Evolutionary conservation across 1,140 invertebrate species (phyloP).

Genomic region (Saccostrea echinata): DNA sequence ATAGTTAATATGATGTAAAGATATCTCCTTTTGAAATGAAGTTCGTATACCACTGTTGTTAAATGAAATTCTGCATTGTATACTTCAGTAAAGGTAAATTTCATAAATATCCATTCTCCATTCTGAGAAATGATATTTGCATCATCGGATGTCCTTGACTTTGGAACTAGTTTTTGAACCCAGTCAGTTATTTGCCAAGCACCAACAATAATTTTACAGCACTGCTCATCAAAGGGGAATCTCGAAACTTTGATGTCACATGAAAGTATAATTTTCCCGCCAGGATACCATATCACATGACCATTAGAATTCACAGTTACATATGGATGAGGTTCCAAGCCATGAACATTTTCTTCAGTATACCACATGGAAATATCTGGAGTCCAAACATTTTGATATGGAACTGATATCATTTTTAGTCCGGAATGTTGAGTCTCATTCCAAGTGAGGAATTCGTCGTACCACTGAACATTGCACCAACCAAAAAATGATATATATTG

Average conservation of each 20-base stretch:
- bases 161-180: neutral
- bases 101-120: slow-evolving; percentile 39
- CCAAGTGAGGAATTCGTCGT: slow-evolving; percentile 26
- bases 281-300: slow-evolving; percentile 17
- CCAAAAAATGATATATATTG: slow-evolving; percentile 6
- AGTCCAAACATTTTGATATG: neutral
- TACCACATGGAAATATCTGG: slow-evolving; percentile 25
- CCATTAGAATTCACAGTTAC: neutral
- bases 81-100: too few relatives aligned
- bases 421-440: neutral
- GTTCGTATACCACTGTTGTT: neutral
- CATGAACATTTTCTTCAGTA: neutral
- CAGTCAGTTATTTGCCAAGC: slow-evolving; percentile 34
- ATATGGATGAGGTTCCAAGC: neutral
- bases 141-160: neutral
- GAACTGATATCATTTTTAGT: neutral
- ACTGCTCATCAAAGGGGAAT: slow-evolving; percentile 35
- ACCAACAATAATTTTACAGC: neutral
- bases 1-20: neutral
- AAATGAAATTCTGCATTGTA: neutral
- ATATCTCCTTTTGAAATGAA: neutral
- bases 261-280: neutral
- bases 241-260: neutral
- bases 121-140: neutral
- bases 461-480: slow-evolving; percentile 10